Evolutionary conservation across 2,888 invertebrate genomes (phyloP), one percentile per base, ranked within the genome.

Genomic region (Oithona nana): DNA sequence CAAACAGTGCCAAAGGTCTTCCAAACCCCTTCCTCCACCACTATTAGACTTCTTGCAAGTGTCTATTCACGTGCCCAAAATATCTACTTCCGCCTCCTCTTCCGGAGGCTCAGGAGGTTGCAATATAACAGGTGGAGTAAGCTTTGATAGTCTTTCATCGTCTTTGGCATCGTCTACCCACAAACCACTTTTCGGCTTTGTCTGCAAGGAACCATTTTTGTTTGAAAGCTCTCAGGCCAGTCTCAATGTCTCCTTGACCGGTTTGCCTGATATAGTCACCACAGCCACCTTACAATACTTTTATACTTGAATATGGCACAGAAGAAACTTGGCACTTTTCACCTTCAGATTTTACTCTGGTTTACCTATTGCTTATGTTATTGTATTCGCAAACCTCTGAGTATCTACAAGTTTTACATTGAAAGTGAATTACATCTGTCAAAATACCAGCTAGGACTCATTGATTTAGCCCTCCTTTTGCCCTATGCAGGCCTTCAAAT

Each of bases 41-140:
- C 73, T 77, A 4, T 68, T 76, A 52, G 71, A 72, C 66, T 77
- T 77, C 68, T 68, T 77, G 29, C 76, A 75, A 2, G 71, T 76
- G 60, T 68, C 67, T 61, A 63, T 50, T 26, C 39, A 39, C 39
- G 39, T 39, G 39, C 39, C 39, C 6, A 39, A 39, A 39, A 39
- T 39, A 11, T 39, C 39, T 16, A 39, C 39, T 6, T 39, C 39
- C 16, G 39, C 6, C 39, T 39, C 39, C 39, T 39, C 39, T 11
- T 16, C 16, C 16, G n/a, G n/a, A n/a, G n/a, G n/a, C n/a, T n/a
- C n/a, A n/a, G n/a, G n/a, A n/a, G n/a, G n/a, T n/a, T n/a, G n/a
- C n/a, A n/a, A n/a, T n/a, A n/a, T n/a, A n/a, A n/a, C n/a, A n/a
- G n/a, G n/a, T n/a, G n/a, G n/a, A n/a, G n/a, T n/a, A n/a, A n/a